Evolutionary conservation across 2,797 vertebrate genomes (phyloP), one percentile per base, ranked within the genome.

Genomic region (Gambusia yucatana): DNA sequence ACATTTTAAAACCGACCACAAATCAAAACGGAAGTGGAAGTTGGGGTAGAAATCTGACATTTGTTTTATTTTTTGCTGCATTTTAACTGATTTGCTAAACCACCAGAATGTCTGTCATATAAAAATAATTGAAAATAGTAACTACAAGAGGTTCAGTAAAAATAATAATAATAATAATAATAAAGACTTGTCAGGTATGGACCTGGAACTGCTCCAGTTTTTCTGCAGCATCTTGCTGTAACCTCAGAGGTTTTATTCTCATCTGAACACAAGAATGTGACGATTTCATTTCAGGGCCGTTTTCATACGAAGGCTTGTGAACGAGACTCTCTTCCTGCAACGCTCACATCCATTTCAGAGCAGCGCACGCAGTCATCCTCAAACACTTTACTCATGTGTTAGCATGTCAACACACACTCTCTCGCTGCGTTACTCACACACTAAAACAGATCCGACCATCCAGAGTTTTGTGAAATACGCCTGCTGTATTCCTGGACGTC

Each of bases 1-100:
- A 76, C 78, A 73, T 81, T 86, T 90, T 85, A 79, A 89, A 83
- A 87, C 11, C 67, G 73, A 85, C 80, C 82, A 73, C 81, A 86
- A 81, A 73, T 87, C 84, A 81, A 25, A 82, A 80, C 4, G 48
- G 74, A 33, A 61, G 59, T 33, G 30, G 6, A 61, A 33, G 16
- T 63, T 63, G 1, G 63, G 63, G 3, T 25, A 22, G 17, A 39
- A 39, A 36, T 65, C 2, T 8, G 14, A 20, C 22, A 36, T 63
- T 65, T 36, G 7, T 39, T 65, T 39, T 22, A 20, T 65, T 39
- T 65, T 22, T 10, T 39, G 7, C 17, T 9, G 3, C 8, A 16
- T 22, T 59, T 30, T 16, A 30, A 14, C 28, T 2, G 28, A 17
- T 63, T 36, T 33, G 30, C 30, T 30, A 20, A 63, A 41, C 36